Percentiles rank a stretch among this genome's conserved stretches.
Conservation (phyloP, 2,113 vertebrate genomes). For the Neomonachus schauinslandi region DNA sequence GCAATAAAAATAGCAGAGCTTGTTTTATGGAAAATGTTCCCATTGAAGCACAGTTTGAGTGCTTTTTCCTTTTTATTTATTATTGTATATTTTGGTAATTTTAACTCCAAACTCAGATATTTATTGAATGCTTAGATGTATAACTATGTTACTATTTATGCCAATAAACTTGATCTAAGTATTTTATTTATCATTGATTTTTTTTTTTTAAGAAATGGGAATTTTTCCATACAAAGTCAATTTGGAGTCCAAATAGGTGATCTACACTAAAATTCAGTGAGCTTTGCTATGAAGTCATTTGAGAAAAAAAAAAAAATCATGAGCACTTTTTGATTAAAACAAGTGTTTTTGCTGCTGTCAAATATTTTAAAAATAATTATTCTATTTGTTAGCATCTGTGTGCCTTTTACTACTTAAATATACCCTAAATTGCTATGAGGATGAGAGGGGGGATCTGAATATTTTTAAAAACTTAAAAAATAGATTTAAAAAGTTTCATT, state of each 20-base stretch:
- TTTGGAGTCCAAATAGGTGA: slow-evolving; percentile 26
- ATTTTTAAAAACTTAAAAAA: slow-evolving; percentile 44
- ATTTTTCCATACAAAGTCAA: slow-evolving; percentile 34
- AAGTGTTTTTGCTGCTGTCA: slow-evolving; percentile 5
- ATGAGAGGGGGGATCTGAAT: background rate
- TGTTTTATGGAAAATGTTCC: slow-evolving; percentile 34
- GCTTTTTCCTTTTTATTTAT: background rate
- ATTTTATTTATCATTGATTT: slow-evolving; percentile 40
- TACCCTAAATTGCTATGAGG: background rate
- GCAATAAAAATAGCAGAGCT: slow-evolving; percentile 50
- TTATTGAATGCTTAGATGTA: background rate
- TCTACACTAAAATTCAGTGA: background rate
- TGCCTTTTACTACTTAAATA: slow-evolving; percentile 11
- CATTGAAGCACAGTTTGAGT: slow-evolving; percentile 48
- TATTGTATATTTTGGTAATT: slow-evolving; percentile 37
- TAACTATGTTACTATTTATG: background rate
- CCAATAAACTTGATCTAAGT: slow-evolving; percentile 18
- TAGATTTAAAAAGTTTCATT: slow-evolving; percentile 31
- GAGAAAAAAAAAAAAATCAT: background rate
- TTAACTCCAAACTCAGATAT: slow-evolving; percentile 41
- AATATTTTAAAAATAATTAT: slow-evolving; percentile 24
- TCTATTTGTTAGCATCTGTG: background rate
- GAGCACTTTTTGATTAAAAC: slow-evolving; percentile 37
- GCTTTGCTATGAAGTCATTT: slow-evolving; percentile 35
- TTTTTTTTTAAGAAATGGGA: slow-evolving; percentile 48